A percentile compares a stretch with the other conserved stretches of the same genome.
phyloP scores from a whole-genome alignment of 2,797 vertebrate species.

The Perdix hodgsoniae region DNA sequence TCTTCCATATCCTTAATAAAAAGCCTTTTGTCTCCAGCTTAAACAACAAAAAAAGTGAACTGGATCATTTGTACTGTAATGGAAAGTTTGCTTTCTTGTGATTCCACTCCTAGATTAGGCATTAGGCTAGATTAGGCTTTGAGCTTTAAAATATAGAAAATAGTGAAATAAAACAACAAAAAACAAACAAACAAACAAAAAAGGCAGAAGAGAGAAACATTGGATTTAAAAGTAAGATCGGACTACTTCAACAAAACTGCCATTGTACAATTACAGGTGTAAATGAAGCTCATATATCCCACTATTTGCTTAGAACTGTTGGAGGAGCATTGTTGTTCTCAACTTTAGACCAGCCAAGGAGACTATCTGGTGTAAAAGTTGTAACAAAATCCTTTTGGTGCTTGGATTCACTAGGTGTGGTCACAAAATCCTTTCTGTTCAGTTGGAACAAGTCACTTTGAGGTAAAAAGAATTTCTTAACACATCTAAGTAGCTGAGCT shows the following conservation, averaged over 20 bases:
- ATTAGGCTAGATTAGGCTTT: neutral
- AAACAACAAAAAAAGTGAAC: neutral
- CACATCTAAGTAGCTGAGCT: neutral
- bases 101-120: neutral
- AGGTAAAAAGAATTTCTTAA: neutral
- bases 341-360: neutral
- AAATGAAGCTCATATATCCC: neutral
- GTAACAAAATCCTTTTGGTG: neutral
- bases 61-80: neutral
- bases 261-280: neutral
- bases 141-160: neutral
- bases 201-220: neutral
- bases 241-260: neutral
- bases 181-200: too few species aligned
- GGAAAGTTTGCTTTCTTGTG: neutral
- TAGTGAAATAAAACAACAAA: too few species aligned
- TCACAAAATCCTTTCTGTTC: neutral
- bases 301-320: neutral
- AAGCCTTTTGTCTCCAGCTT: neutral
- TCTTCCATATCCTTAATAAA: neutral
- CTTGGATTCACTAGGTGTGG: neutral
- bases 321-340: neutral
- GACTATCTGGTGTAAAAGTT: neutral
- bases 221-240: neutral
- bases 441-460: neutral